These are phyloP conservation scores for Rana temporaria DNA, from an alignment of 2,113 vertebrate species.

Conservation along the genomic window DNA sequence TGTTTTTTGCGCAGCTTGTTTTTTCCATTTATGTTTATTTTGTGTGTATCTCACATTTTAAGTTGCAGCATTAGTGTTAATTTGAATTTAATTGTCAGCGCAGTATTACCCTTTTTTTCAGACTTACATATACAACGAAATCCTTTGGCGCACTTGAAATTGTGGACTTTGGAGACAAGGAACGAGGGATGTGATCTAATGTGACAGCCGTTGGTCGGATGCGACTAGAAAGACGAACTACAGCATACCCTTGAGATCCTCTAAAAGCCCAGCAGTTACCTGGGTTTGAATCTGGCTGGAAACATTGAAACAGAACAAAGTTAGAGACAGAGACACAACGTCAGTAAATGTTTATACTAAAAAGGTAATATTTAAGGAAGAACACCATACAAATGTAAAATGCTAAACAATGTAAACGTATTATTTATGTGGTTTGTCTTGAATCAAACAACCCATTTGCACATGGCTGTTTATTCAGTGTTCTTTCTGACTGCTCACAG, in stretches of 20 bases:
- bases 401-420: neutral
- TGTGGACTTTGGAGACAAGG: slow-evolving; percentile 81
- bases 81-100: too few species aligned
- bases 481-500: too few species aligned
- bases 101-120: too few species aligned
- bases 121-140: slow-evolving; percentile 90
- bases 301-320: neutral
- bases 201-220: slow-evolving; percentile 85
- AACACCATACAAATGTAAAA: neutral
- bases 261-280: slow-evolving; percentile 96
- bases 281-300: slow-evolving; percentile 84
- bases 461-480: too few species aligned
- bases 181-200: slow-evolving; percentile 87
- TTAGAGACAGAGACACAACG: neutral
- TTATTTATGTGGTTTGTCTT: too few species aligned
- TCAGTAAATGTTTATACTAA: neutral
- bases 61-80: too few species aligned
- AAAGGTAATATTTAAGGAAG: too few species aligned
- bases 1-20: too few species aligned
- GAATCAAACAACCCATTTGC: too few species aligned
- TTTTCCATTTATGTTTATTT: too few species aligned
- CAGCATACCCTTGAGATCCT: slow-evolving; percentile 85
- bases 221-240: slow-evolving; percentile 84
- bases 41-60: too few species aligned
- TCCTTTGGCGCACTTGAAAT: slow-evolving; percentile 90